Conservation (phyloP, 30 jellyfish, hydroid and myxozoan genomes). For the Hydra vulgaris region DNA sequence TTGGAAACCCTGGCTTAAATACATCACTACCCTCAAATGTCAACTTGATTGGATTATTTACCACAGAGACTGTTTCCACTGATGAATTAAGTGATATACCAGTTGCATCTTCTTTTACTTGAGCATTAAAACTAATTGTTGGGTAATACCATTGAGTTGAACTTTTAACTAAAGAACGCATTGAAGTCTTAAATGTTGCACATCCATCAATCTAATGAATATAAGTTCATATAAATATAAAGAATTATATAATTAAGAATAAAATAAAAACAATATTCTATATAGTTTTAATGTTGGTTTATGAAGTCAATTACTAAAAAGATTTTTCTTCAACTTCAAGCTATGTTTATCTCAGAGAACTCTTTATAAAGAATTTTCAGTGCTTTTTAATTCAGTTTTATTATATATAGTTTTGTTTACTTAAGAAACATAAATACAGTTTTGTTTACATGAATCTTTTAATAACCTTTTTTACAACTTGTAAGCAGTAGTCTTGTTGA, state of each 20-base stretch:
- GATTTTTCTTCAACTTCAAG: no score
- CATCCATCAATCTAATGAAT: slow-evolving; percentile 58
- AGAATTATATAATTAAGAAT: no score
- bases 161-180: background rate
- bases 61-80: slow-evolving; percentile 13
- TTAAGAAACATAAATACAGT: no score
- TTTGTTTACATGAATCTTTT: no score
- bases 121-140: slow-evolving; percentile 24
- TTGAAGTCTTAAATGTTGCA: slow-evolving; percentile 13
- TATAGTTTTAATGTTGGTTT: no score
- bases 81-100: slow-evolving; percentile 45
- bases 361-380: no score
- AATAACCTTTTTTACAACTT: background rate
- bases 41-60: slow-evolving; percentile 22
- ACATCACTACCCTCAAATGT: slow-evolving; percentile 57
- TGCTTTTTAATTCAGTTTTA: no score
- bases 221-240: no score
- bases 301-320: no score
- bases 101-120: slow-evolving; percentile 71
- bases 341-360: no score
- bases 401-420: no score
- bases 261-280: no score
- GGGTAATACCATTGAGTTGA: background rate
- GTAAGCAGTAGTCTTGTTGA: background rate
- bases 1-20: slow-evolving; percentile 91